Percentiles rank a stretch among this genome's conserved stretches.
phyloP scores from a whole-genome alignment of 2,797 vertebrate species.

The Chromis chromis region DNA sequence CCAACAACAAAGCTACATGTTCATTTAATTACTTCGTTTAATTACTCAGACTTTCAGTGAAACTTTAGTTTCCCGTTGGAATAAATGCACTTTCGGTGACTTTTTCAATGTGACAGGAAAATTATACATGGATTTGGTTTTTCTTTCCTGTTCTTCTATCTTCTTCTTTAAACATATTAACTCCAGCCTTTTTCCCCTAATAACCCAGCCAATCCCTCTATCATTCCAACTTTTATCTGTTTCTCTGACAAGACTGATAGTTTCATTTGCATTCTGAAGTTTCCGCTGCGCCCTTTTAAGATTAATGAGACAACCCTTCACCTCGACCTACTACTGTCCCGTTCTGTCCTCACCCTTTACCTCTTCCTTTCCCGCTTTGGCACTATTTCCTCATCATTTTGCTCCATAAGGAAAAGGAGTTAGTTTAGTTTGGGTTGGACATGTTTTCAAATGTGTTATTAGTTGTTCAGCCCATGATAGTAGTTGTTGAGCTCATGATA shows the following conservation, averaged over 20 bases:
- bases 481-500: background rate
- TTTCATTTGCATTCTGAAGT: conserved; percentile 69
- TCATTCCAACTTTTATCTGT: conserved; percentile 34
- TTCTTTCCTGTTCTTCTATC: background rate
- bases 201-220: conserved; percentile 32
- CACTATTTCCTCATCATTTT: background rate
- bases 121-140: background rate
- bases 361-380: background rate
- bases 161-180: background rate
- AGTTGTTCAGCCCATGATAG: background rate
- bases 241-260: conserved; percentile 64
- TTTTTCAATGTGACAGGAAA: background rate
- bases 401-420: background rate
- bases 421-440: too few species aligned
- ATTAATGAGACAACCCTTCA: conserved; percentile 76
- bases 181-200: background rate
- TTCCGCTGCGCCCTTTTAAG: conserved; percentile 54
- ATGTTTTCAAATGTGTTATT: background rate
- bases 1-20: background rate
- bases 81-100: conserved; percentile 17
- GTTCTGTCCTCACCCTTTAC: background rate
- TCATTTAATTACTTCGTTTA: conserved; percentile 32
- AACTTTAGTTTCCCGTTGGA: conserved; percentile 1
- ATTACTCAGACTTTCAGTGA: conserved; percentile 24
- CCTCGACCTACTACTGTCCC: conserved; percentile 42